Evolutionary conservation across 2,888 invertebrate genomes (phyloP), one percentile per base, ranked within the genome.

Genomic region (Hypselothyrea guttata): DNA sequence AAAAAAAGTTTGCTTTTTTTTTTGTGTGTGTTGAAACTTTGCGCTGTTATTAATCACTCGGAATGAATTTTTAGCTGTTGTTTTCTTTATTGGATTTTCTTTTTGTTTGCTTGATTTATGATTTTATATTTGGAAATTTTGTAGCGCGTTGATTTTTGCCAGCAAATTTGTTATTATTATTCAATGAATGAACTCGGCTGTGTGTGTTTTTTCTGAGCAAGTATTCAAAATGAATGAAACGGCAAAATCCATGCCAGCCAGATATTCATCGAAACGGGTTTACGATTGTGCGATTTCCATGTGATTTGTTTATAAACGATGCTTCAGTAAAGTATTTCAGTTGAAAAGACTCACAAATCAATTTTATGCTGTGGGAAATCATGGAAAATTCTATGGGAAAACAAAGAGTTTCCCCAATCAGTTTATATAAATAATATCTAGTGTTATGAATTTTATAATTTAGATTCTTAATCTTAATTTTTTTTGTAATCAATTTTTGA

Each of bases 81-180:
- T 48, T 59, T 52, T 30, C 16, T 51, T 16, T 54, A 60, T 61
- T 66, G 59, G 66, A 66, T 60, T 73, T 83, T 75, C 64, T 76
- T 83, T 71, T 71, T 75, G 69, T 66, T 63, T 73, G 65, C 47
- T 60, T 84, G 81, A 76, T 79, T 81, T 84, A 83, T 83, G 79
- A 54, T 58, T 52, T 37, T 8, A 48, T 53, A 55, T 40, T 38
- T 12, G 16, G 18, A n/a, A n/a, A 31, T n/a, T 31, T 34, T 31
- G 31, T 48, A 47, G n/a, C n/a, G n/a, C n/a, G n/a, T n/a, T n/a
- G n/a, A n/a, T n/a, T 67, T 63, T 57, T 60, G 56, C 54, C 27
- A 40, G 42, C 38, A 22, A 22, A 22, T 31, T 51, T 35, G 56
- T 59, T 47, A 31, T 56, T 55, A 34, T 54, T 59, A 59, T 61